These are phyloP conservation scores for Loxodonta africana DNA, from an alignment of 2,113 vertebrate species.

Conservation along the genomic window DNA sequence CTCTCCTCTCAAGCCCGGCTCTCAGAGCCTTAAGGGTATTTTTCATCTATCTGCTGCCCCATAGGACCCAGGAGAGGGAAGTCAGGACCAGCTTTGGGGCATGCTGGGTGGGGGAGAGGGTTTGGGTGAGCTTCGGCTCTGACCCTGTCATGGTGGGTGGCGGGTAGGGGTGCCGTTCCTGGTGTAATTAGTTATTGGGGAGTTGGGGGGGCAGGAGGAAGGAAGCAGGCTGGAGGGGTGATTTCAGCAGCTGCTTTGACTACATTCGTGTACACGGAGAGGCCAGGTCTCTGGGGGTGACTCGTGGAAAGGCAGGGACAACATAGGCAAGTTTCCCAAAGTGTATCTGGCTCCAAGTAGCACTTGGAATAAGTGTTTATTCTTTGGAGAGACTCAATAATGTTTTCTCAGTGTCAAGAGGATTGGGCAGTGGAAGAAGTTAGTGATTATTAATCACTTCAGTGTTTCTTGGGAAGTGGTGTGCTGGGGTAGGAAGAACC, in stretches of 20 bases:
- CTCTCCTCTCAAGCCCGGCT: not conserved
- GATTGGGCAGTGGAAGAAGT: not conserved
- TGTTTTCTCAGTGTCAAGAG: not conserved
- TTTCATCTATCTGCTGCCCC: not conserved
- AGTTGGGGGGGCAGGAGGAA: not conserved
- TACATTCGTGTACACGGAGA: fast-evolving
- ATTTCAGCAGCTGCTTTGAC: not conserved
- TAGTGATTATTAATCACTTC: not conserved
- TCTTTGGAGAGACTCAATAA: not conserved
- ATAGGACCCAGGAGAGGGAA: not conserved
- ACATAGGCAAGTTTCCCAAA: not conserved
- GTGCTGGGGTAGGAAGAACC: not conserved
- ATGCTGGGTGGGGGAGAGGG: not conserved
- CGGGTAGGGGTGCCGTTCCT: not conserved
- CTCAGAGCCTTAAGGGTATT: not conserved
- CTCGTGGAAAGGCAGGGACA: fast-evolving
- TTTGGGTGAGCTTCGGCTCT: not conserved
- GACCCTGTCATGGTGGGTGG: not conserved
- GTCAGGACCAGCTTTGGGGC: not conserved
- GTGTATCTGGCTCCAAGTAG: not conserved
- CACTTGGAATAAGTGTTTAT: not conserved
- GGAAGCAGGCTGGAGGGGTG: not conserved
- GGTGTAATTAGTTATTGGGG: not conserved
- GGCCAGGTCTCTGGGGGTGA: not conserved
- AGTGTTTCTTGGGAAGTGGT: not conserved